Evolutionary conservation across 2,113 vertebrate species (phyloP).

Genomic region (Corapipo altera): DNA sequence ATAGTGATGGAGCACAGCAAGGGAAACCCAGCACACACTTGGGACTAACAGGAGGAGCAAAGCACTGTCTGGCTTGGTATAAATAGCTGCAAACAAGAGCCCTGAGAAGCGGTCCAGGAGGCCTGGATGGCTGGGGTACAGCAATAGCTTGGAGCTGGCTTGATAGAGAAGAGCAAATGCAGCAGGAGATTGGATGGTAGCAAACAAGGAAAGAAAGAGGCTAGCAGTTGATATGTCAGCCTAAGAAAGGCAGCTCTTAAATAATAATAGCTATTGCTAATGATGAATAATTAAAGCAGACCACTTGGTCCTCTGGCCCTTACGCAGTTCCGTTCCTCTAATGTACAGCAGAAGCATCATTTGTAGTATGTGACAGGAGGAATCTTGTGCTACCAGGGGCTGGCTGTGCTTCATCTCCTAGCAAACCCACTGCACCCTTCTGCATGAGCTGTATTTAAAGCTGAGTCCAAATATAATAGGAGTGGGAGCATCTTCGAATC

Average conservation of each 20-base stretch:
- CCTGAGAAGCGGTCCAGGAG: not conserved
- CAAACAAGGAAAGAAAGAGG: not conserved
- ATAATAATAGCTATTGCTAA: not conserved
- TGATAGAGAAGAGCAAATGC: not conserved
- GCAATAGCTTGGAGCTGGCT: not conserved
- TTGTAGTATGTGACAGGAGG: not conserved
- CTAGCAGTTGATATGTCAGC: not conserved
- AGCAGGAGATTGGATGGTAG: not conserved
- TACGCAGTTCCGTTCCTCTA: not conserved
- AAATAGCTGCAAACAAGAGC: not conserved
- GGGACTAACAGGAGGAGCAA: not conserved
- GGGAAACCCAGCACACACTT: not conserved
- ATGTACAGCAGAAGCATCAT: not conserved
- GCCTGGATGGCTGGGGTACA: not conserved
- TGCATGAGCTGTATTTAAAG: not conserved
- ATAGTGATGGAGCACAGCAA: not conserved
- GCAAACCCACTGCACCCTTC: not conserved
- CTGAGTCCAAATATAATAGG: not conserved
- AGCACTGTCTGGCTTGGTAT: not conserved
- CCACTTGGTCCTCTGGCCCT: not conserved
- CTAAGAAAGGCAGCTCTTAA: not conserved
- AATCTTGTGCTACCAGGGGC: not conserved
- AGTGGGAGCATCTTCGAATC: not conserved
- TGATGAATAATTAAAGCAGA: constrained; percentile 28
- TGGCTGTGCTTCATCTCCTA: not conserved